Base-by-base conservation (phyloP, 37 sponge, comb jelly and placozoan species). In the Haliclona indistincta region DNA sequence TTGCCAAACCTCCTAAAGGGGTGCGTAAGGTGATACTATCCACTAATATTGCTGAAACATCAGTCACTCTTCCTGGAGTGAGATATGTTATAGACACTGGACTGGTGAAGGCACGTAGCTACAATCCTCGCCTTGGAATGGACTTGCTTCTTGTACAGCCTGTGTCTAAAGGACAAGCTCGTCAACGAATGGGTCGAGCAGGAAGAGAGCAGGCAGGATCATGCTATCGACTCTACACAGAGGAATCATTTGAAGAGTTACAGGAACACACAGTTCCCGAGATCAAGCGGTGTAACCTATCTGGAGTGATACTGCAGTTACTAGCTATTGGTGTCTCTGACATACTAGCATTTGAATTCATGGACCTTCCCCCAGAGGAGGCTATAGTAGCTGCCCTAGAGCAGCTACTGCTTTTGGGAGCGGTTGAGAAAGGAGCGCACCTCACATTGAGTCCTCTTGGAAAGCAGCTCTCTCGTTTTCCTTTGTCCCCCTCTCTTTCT, bases 31-130 rank as follows among this genome's bases (percentile, higher is more conserved):
- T 97, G 22, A 82, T 97, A 22, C 78, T 97, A 26, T 87, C 97
- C 63, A 97, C 97, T 8, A 97, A 97, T 56, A 85, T 97, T 42
- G 97, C 97, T 6, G 97, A 97, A 67, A 94, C 97, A 19, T 97
- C 97, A 0, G 72, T 97, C 61, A 97, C 97, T 6, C 87, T 97
- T 22, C 86, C 92, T 4, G 92, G 89, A 10, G 78, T 97, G 42
- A 84, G 67, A 45, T 88, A 88, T 70, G 97, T 97, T 30, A 65
- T 97, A n/a, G 97, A 97, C 60, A 81, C 89, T 30, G 95, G 97
- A 1, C 78, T 86, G 80, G 95, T 97, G 68, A 97, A 97, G 76
- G 89, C 79, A 40, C 81, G 93, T 47, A 81, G 86, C 30, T 97
- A 89, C 65, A 86, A 91, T 54, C 86, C 95, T n/a, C 70, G 63